Conservation (phyloP, 2,888 invertebrate genomes). For the Agrochola circellaris region DNA sequence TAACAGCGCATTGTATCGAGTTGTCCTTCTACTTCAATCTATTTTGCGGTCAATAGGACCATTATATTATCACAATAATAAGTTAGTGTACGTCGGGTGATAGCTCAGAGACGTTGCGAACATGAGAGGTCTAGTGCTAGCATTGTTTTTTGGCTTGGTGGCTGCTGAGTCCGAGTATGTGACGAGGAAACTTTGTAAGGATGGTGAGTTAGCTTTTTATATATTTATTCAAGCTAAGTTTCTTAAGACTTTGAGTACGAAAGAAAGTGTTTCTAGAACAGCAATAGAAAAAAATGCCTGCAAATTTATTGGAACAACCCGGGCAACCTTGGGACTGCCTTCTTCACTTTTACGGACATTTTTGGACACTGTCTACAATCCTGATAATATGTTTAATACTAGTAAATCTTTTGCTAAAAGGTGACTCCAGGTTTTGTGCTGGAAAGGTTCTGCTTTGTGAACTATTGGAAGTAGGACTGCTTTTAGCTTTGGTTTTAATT, state of each 20-base stretch:
- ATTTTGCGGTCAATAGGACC: slow-evolving; percentile 61
- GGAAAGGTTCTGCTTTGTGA: neutral
- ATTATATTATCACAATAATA: slow-evolving; percentile 58
- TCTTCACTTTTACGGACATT: neutral
- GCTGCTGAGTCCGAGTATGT: slow-evolving; percentile 71
- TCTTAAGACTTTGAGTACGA: neutral
- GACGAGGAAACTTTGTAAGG: slow-evolving; percentile 77
- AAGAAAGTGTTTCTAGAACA: neutral
- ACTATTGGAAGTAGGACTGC: neutral
- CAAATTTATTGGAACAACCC: neutral
- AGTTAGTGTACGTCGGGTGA: slow-evolving; percentile 51
- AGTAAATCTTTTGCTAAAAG: neutral
- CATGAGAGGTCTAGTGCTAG: slow-evolving; percentile 58
- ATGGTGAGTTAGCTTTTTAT: slow-evolving; percentile 72
- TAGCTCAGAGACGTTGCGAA: slow-evolving; percentile 44
- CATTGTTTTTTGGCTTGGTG: slow-evolving; percentile 52
- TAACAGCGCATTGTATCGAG: slow-evolving; percentile 26
- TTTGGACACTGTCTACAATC: neutral
- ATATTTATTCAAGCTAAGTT: neutral
- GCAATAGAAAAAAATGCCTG: neutral
- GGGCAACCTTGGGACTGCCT: neutral
- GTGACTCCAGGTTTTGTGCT: neutral
- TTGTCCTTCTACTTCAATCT: slow-evolving; percentile 58
- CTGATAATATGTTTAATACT: neutral
- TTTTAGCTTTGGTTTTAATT: neutral